Evolutionary conservation across 2,888 invertebrate species (phyloP).

Genomic region (Allygus modestus): DNA sequence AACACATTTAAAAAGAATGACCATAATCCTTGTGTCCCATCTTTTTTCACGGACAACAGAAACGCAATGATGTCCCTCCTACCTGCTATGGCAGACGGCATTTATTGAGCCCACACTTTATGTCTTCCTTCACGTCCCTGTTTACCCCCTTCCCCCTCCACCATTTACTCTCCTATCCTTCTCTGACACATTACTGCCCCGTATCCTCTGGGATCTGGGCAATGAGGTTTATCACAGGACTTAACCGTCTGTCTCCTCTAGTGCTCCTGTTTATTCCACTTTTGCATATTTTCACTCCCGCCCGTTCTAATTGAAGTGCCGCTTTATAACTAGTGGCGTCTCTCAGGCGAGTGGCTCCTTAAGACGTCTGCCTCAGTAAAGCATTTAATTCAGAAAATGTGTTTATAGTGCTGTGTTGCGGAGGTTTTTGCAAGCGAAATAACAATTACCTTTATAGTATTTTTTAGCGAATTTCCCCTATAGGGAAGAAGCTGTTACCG

Average conservation of each 20-base stretch:
- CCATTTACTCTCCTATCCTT: not conserved
- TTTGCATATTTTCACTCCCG: constrained; percentile 26
- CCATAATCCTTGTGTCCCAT: too few species aligned
- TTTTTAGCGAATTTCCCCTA: too few species aligned
- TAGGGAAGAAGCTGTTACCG: too few species aligned
- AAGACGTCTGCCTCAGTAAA: constrained; percentile 1
- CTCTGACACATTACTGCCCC: not conserved
- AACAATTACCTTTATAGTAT: too few species aligned
- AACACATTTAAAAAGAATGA: too few species aligned
- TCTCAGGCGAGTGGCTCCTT: not conserved
- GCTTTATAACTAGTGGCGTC: not conserved
- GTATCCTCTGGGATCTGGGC: not conserved
- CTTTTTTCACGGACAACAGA: too few species aligned
- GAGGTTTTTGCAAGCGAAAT: too few species aligned
- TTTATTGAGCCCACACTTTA: not conserved
- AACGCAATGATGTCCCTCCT: too few species aligned
- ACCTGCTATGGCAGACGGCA: too few species aligned
- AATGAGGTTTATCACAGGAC: constrained; percentile 2
- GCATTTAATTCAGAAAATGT: constrained; percentile 8
- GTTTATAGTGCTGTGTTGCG: too few species aligned
- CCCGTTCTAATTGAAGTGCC: constrained; percentile 16
- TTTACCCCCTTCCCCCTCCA: not conserved
- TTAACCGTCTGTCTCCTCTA: not conserved
- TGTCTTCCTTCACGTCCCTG: not conserved
- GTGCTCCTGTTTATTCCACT: constrained; percentile 26